Percentiles rank a stretch among this genome's conserved stretches.
Evolutionary conservation across 1,140 invertebrate species (phyloP).

Genomic region (Drosophila repleta): DNA sequence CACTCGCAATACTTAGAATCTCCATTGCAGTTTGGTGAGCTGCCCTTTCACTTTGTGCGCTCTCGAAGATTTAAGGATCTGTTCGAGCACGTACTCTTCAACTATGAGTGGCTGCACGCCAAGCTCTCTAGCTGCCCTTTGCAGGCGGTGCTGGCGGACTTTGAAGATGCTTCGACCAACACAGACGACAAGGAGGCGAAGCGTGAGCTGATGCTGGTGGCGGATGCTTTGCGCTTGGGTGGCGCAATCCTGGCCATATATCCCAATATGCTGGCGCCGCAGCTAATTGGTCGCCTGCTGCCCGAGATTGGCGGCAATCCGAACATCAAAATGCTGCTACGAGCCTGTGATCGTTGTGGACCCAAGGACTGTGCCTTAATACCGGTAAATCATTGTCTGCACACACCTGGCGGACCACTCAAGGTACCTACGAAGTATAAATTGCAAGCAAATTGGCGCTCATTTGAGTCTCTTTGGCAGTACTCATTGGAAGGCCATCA

Average conservation of each 20-base stretch:
- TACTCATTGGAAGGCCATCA: conserved; percentile 99
- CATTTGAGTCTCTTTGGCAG: conserved; percentile 84
- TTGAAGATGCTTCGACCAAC: conserved; percentile 95
- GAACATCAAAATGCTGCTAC: conserved; percentile 93
- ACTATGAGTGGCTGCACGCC: conserved; percentile 98
- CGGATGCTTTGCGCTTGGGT: conserved; percentile 96
- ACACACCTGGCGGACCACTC: conserved; percentile 98
- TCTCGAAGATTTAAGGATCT: conserved; percentile 96
- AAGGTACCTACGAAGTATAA: conserved; percentile 91
- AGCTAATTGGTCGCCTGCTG: conserved; percentile 95
- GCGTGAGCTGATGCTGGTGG: conserved; percentile 96
- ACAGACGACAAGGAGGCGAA: conserved; percentile 93
- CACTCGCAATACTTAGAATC: background rate
- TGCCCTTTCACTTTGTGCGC: conserved; percentile 96
- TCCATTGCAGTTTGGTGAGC: conserved; percentile 93
- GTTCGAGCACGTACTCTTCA: conserved; percentile 97
- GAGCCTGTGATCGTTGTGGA: conserved; percentile 95
- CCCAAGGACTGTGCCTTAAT: conserved; percentile 94
- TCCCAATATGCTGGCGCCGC: conserved; percentile 98
- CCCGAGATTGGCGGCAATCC: conserved; percentile 93
- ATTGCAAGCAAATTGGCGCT: background rate
- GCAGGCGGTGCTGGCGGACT: conserved; percentile 96
- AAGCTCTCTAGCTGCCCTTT: conserved; percentile 97
- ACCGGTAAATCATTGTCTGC: conserved; percentile 97
- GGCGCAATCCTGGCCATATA: conserved; percentile 95